Conservation (phyloP, 2,113 vertebrate species). For the Pelodiscus sinensis region DNA sequence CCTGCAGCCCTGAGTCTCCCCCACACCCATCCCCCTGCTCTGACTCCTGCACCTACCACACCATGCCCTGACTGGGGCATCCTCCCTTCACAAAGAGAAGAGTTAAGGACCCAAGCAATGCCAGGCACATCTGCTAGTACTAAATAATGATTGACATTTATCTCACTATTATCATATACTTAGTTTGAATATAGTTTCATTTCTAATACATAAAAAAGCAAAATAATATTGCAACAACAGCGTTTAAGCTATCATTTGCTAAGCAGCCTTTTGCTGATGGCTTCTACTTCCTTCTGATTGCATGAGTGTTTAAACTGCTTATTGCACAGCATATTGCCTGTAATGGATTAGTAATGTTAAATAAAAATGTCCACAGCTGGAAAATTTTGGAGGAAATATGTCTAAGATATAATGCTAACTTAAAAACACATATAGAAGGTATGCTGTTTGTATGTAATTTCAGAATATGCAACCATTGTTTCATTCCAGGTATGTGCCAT, state of each 20-base stretch:
- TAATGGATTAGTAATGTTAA: slow-evolving; percentile 31
- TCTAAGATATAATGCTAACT: slow-evolving; percentile 20
- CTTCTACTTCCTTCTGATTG: slow-evolving; percentile 36
- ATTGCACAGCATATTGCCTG: slow-evolving; percentile 3
- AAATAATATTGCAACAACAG: slow-evolving; percentile 34
- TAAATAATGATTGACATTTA: slow-evolving; percentile 53
- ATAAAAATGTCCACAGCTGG: slow-evolving; percentile 18
- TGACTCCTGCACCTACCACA: too few relatives aligned
- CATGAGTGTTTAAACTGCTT: slow-evolving; percentile 3
- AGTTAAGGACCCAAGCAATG: too few relatives aligned
- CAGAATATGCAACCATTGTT: neutral
- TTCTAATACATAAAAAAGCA: slow-evolving; percentile 25
- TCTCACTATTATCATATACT: slow-evolving; percentile 61
- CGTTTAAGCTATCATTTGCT: slow-evolving; percentile 40
- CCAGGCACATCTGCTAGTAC: neutral
- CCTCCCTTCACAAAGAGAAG: too few relatives aligned
- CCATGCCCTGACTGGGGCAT: too few relatives aligned
- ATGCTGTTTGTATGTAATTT: slow-evolving; percentile 22
- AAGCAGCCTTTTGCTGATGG: slow-evolving; percentile 37
- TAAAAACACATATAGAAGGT: slow-evolving; percentile 42
- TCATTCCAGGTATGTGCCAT: slow-evolving; percentile 1
- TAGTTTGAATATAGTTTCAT: slow-evolving; percentile 62
- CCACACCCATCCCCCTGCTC: too few relatives aligned
- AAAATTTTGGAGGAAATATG: slow-evolving; percentile 44
- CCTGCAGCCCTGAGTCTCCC: too few relatives aligned